Evolutionary conservation across 2,888 invertebrate species (phyloP).

Genomic region (Melieria omissa): DNA sequence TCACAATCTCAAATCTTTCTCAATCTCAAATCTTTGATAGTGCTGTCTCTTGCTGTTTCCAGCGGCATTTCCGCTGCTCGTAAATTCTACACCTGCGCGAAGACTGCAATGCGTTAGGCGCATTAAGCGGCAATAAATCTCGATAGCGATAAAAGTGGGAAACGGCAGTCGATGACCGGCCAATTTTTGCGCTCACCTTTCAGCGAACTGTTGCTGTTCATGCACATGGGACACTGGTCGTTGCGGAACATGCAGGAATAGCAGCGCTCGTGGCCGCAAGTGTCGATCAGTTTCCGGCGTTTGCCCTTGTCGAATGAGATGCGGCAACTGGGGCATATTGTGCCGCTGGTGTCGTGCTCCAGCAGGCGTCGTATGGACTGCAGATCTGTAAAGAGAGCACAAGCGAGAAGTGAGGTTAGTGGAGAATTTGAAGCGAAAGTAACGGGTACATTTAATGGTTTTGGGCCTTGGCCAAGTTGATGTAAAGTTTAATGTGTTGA

Average conservation of each 20-base stretch:
- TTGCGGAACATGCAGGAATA: slow-evolving; percentile 94
- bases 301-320: slow-evolving; percentile 97
- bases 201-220: slow-evolving; percentile 67
- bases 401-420: background rate
- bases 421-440: background rate
- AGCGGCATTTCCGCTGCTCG: too few relatives aligned
- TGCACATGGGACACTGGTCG: slow-evolving; percentile 90
- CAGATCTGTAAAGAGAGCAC: slow-evolving; percentile 73
- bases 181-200: slow-evolving; percentile 56
- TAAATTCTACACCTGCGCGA: too few relatives aligned
- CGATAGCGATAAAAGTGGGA: too few relatives aligned
- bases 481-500: too few relatives aligned
- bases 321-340: slow-evolving; percentile 85
- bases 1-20: too few relatives aligned
- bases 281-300: slow-evolving; percentile 93
- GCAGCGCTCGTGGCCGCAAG: slow-evolving; percentile 95
- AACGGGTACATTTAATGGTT: background rate
- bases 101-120: too few relatives aligned
- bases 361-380: slow-evolving; percentile 84
- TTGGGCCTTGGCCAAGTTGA: too few relatives aligned
- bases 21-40: too few relatives aligned
- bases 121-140: too few relatives aligned
- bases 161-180: too few relatives aligned
- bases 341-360: slow-evolving; percentile 78
- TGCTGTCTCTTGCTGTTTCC: too few relatives aligned